Evolutionary conservation across 1,140 invertebrate species (phyloP).

Genomic region (Brachionus rotundiformis): DNA sequence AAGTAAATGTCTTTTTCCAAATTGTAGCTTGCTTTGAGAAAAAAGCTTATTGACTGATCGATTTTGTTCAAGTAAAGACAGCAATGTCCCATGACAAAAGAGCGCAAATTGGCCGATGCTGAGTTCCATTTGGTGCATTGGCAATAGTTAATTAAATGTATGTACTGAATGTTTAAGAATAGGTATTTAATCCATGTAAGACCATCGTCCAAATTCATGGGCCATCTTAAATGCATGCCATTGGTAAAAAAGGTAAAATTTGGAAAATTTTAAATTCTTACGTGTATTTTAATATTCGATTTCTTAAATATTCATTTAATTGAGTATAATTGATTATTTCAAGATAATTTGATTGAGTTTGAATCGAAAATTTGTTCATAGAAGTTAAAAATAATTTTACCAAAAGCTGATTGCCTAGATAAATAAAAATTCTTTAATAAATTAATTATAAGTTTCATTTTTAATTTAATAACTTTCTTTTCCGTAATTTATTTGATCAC

Average conservation of each 20-base stretch:
- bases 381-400: neutral
- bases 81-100: constrained; percentile 31
- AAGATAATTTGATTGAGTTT: neutral
- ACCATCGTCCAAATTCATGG: neutral
- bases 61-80: constrained; percentile 43
- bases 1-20: constrained; percentile 1
- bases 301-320: neutral
- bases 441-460: neutral
- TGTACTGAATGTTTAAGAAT: constrained; percentile 23
- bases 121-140: neutral
- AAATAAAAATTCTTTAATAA: neutral
- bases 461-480: constrained; percentile 1
- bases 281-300: constrained; percentile 9
- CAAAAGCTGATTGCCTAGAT: neutral
- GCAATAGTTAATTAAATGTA: constrained; percentile 37
- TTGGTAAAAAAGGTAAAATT: no score
- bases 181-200: neutral
- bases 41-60: constrained; percentile 37
- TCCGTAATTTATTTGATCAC: neutral
- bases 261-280: neutral
- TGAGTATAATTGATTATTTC: constrained; percentile 33
- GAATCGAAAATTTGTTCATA: neutral
- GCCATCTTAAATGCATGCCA: constrained; percentile 20
- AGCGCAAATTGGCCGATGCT: constrained; percentile 1
- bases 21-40: constrained; percentile 42